Evolutionary conservation across 2,113 vertebrate genomes (phyloP).

Genomic region (Misgurnus anguillicaudatus): DNA sequence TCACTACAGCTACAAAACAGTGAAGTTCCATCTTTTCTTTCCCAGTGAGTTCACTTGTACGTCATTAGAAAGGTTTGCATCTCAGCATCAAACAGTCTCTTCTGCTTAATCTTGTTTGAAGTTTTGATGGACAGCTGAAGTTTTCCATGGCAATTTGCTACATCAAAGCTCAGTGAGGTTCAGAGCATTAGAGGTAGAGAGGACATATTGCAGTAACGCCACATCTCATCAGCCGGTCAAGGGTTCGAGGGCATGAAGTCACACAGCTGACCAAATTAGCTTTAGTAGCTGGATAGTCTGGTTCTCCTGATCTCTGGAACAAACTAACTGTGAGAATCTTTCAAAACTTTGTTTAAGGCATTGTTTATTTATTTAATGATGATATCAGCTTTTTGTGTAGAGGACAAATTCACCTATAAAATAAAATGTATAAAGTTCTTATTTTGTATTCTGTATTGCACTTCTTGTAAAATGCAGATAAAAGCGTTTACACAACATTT

Average conservation of each 20-base stretch:
- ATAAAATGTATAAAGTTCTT: no score
- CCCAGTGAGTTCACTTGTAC: constrained; percentile 56
- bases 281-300: background rate
- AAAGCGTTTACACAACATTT: no score
- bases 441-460: no score
- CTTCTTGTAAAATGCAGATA: no score
- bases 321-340: background rate
- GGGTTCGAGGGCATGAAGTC: background rate
- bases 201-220: constrained; percentile 33
- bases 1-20: constrained; percentile 5
- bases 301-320: background rate
- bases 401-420: background rate
- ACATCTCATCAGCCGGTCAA: constrained; percentile 49
- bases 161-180: constrained; percentile 67
- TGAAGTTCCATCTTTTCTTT: constrained; percentile 35
- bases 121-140: constrained; percentile 54
- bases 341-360: background rate
- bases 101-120: constrained; percentile 55
- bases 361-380: background rate
- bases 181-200: constrained; percentile 41
- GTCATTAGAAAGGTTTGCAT: constrained; percentile 66
- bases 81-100: constrained; percentile 63
- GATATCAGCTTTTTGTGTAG: background rate
- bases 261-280: constrained; percentile 23
- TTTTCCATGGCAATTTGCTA: constrained; percentile 40